Percentiles rank a stretch among this genome's conserved stretches.
These are phyloP conservation scores for Ganaspis brasiliensis DNA, from an alignment of 2,888 invertebrate species.

Conservation along the genomic window DNA sequence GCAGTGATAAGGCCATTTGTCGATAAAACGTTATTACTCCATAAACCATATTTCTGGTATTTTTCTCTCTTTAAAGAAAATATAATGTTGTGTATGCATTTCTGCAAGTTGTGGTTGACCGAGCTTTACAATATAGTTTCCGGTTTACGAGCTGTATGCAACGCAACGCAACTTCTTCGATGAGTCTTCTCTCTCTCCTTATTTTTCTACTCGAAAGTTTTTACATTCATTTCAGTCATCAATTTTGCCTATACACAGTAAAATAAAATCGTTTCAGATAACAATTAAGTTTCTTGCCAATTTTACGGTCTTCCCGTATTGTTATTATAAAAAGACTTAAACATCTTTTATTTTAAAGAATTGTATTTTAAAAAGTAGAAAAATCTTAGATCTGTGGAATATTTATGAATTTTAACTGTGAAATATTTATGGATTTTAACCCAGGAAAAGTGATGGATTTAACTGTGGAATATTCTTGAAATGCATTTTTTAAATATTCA, in stretches of 20 bases:
- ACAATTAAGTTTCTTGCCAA: no score
- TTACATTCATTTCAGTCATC: background rate
- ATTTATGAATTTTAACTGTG: no score
- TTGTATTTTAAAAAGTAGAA: no score
- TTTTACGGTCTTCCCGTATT: no score
- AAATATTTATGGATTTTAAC: no score
- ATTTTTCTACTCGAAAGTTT: background rate
- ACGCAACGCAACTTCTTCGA: background rate
- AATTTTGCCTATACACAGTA: background rate
- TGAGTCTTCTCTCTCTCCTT: background rate
- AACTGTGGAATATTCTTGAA: no score
- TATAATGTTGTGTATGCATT: background rate
- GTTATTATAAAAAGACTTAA: no score
- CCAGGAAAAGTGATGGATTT: no score
- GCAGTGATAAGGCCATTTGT: background rate
- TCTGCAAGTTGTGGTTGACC: background rate
- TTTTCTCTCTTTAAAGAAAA: background rate
- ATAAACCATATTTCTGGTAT: background rate
- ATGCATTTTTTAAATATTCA: no score
- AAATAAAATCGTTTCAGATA: no score
- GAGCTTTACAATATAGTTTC: constrained; percentile 20
- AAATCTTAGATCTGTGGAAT: no score
- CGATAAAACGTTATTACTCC: constrained; percentile 22
- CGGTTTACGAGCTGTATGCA: constrained; percentile 4
- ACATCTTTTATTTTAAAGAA: no score